Base-by-base conservation (phyloP, 2,888 invertebrate genomes). In the Fragum fragum region DNA sequence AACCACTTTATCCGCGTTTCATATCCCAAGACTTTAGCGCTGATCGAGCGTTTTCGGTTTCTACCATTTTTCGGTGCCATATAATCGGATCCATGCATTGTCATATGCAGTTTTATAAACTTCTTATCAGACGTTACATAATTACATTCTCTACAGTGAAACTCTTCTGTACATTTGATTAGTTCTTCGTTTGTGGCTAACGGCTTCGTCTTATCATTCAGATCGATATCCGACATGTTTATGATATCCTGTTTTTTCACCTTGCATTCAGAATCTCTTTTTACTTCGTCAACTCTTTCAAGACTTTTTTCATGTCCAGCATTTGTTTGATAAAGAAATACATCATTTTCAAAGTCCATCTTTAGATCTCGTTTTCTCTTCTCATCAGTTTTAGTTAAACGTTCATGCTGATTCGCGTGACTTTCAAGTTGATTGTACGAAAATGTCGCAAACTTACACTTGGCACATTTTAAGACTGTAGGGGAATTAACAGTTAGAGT, bases 71-170 rank as follows among this genome's bases (percentile, higher is more conserved):
- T 39, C 2, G 26, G 21, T 42, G 3, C 6, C 18, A 18, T 7
- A 5, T 23, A 66, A 21, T 21, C 23, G 18, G 21, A 66, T 9
- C 66, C 66, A 18, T 66, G 66, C 23, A 66, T 66, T 21, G 66
- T 42, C 42, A 42, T 66, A 42, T 66, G 66, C 14, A 66, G 23
- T 26, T 23, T 66, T 1, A 66, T 66, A 42, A 66, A 66, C 23
- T 39, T 66, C 11, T 66, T 42, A 18, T 66, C 42, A 1, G 36
- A 66, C n/a, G 66, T 66, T 7, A 23, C 42, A 42, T 66, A 66
- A 11, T 39, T 42, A 66, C 66, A 66, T 11, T 42, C 7, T 23
- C 7, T 42, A 42, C 66, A 66, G 7, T 23, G 21, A 23, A 42
- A 66, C 42, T 66, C 66, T 23, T 66, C 66, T 21, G 32, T 36